Base-by-base conservation (phyloP, 2,888 invertebrate species). In the Seira sanloemensis region DNA sequence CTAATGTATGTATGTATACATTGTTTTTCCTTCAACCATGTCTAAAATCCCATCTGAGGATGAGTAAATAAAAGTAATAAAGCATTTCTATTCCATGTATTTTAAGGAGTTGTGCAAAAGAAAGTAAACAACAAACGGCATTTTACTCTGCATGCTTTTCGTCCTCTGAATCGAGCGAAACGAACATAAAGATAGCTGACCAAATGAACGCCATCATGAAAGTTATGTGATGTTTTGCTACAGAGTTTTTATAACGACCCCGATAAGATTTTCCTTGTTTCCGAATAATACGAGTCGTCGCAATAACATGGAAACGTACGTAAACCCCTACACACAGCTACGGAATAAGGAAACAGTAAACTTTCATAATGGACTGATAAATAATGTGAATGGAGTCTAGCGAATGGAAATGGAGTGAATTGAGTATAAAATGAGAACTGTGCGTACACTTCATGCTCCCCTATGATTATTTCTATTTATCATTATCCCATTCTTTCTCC, bases 201-300 rank as follows among this genome's bases (percentile, higher is more conserved):
- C 16, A 18, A 50, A 50, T 50, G 50, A 50, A 50, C n/a, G 50
- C 50, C 50, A 50, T 18, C 50, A 50, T 50, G 50, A 50, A 50
- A n/a, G 50, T 50, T 50, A 50, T 50, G 50, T 12, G n/a, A 50
- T 50, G 50, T n/a, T n/a, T n/a, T 50, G 25, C 21, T 77, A 67
- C 50, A 18, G 27, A 27, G 69, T 21, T 67, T 68, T 73, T 54
- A 25, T 80, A 80, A 80, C 80, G 80, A 80, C 65, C 62, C 50
- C 71, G 81, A 81, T 81, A 81, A 81, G 81, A 81, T 81, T 75
- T 81, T 81, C 75, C n/a, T 50, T 50, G 50, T 50, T 50, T 12
- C 50, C 12, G 16, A 50, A 18, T 50, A 7, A 2, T 2, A 18
- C 50, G n/a, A n/a, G n/a, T n/a, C n/a, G n/a, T 50, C 50, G n/a